Evolutionary conservation across 2,888 invertebrate species (phyloP), one percentile per base, ranked within the genome.

Genomic region (Polyommatus iphigenia): DNA sequence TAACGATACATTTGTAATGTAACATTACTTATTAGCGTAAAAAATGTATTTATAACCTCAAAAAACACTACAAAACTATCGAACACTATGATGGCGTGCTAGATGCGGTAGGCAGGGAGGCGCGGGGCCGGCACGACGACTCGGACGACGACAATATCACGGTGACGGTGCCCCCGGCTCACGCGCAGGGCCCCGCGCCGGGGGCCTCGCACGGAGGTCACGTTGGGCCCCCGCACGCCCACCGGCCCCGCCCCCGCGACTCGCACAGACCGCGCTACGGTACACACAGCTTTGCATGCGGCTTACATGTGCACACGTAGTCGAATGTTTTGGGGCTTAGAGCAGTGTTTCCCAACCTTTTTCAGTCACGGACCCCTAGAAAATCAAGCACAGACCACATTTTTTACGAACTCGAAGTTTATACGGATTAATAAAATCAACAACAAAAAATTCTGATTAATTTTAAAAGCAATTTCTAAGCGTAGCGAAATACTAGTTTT

Each of bases 101-200:
- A 76, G 71, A 76, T 50, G 79, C 77, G 76, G 73, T 71, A 76
- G 76, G 72, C 59, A 80, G 80, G 82, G 80, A 75, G 81, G 79
- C 77, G 83, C 80, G 80, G 82, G 82, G 79, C 80, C 85, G 81
- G 87, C 67, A 79, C 75, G 89, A 89, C 78, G 93, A 95, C 83
- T 95, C 94, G 71, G 95, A 95, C 86, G 95, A 95, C 84, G 94
- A 95, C 89, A 95, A 95, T 89, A 94, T 95, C 85, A 95, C 95
- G 78, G 94, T 95, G 81, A 95, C 91, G 81, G 92, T 95, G 88
- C 95, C 95, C 80, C 93, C 91, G 76, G 86, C 85, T 82, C 81
- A 83, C 80, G 81, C 81, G 80, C 84, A 83, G 77, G 80, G 76
- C 80, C 78, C 81, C 75, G 79, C 75, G 71, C 76, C 80, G 29